Evolutionary conservation across 1,140 invertebrate species (phyloP), one percentile per base, ranked within the genome.

Genomic region (Drosophila mauritiana): DNA sequence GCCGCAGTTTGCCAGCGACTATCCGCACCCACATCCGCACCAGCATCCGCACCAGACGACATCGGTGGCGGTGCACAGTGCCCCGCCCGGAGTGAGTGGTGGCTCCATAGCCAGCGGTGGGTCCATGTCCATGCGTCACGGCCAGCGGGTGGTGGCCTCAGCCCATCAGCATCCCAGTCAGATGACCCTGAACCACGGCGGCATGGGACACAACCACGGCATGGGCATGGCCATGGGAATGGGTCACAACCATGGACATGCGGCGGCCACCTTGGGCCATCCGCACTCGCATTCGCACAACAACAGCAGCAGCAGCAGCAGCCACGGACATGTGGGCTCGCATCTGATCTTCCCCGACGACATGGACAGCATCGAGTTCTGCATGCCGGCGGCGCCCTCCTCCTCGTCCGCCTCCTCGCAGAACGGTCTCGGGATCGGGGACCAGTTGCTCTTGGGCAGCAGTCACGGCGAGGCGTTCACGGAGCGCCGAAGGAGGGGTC

Each of bases 301-400:
- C 73, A 80, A 56, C 63, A 46, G n/a, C 58, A 36, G 34, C 64
- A 37, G 25, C 46, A 65, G 59, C 59, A 65, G 59, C 43, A 42
- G 42, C 54, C 25, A 34, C 15, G 39, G 49, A 7, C 57, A 54
- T 2, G 65, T 25, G 61, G 86, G 39, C 34, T 69, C 67, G 1
- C 90, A 91, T 63, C 70, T 91, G 17, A 91, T 91, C 52, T 91
- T 90, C 55, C 88, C 91, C 22, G 90, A 91, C 31, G 91, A 91
- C 37, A 86, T 90, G 77, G 91, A 91, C 53, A 91, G 88, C 74
- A 91, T 91, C 55, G 91, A 91, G 69, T 91, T 91, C 53, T 91
- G 90, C 57, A 86, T 91, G 85, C 86, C 83, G 37, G 67, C 85
- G 25, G 72, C 85, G 20, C 77, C 83, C 22, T 64, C 80, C 2